A percentile compares a stretch with the other conserved stretches of the same genome.
Conservation (phyloP, 2,888 invertebrate species). For the Tridacna crocea region DNA sequence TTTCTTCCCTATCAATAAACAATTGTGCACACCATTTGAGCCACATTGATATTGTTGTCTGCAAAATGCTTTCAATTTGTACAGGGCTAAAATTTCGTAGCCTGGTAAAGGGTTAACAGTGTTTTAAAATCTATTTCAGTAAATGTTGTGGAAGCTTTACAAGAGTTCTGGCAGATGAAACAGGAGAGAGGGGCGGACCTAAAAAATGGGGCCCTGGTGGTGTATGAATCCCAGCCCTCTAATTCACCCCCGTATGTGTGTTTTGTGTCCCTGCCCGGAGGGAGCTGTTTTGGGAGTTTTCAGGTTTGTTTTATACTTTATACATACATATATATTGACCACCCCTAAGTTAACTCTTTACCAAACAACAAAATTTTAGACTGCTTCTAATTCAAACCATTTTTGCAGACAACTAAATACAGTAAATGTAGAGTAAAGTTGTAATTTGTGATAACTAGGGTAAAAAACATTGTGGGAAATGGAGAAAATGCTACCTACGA, state of each 20-base stretch:
- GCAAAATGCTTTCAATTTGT: too few species aligned
- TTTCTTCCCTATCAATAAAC: background rate
- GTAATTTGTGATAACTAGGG: background rate
- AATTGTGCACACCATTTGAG: too few species aligned
- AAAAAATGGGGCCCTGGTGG: constrained; percentile 94
- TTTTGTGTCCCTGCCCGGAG: constrained; percentile 96
- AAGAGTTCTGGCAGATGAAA: constrained; percentile 99
- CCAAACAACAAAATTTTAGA: too few species aligned
- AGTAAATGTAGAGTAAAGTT: too few species aligned
- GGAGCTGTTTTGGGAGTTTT: constrained; percentile 97
- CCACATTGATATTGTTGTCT: too few species aligned
- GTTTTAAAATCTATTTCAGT: constrained; percentile 86
- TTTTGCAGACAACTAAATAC: too few species aligned
- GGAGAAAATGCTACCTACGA: too few species aligned
- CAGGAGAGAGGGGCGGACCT: constrained; percentile 93
- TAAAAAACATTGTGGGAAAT: too few species aligned
- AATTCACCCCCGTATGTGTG: constrained; percentile 96
- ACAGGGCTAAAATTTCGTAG: too few species aligned
- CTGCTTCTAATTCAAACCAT: too few species aligned
- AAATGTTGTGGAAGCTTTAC: constrained; percentile 97
- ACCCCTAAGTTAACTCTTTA: too few species aligned
- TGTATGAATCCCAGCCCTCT: constrained; percentile 97
- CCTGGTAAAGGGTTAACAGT: too few species aligned
- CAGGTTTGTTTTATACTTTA: constrained; percentile 87
- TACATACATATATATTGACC: background rate